Evolutionary conservation across 2,113 vertebrate genomes (phyloP).

Genomic region (Azemiops feae): DNA sequence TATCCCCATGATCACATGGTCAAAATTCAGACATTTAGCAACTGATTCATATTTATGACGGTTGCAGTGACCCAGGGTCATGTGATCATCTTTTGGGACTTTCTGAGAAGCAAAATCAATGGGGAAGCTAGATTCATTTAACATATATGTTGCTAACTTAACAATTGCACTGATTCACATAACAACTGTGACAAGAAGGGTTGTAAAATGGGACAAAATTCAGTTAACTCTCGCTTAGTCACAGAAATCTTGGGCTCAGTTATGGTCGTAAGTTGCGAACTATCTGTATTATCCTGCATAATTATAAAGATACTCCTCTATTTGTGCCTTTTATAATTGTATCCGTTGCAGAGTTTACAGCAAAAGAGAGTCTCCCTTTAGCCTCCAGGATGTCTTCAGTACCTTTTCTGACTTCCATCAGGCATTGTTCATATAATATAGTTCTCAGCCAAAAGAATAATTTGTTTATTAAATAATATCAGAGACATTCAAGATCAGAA

Average conservation of each 20-base stretch:
- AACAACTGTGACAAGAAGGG: not conserved
- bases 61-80: not conserved
- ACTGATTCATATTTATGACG: not conserved
- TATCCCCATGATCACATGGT: not conserved
- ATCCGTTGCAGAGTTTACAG: not conserved
- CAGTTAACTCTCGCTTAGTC: not conserved
- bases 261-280: not conserved
- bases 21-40: not conserved
- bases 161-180: not conserved
- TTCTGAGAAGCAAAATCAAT: not conserved
- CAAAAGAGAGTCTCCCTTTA: not conserved
- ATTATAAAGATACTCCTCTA: not conserved
- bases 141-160: not conserved
- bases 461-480: not conserved
- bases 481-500: not conserved
- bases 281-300: not conserved
- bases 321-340: not conserved
- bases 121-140: not conserved
- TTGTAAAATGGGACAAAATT: not conserved
- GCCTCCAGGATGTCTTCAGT: not conserved
- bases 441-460: not conserved
- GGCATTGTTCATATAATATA: not conserved
- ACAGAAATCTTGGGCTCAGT: not conserved
- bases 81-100: not conserved
- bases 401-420: not conserved